Conservation (phyloP, 2,888 invertebrate species). For the Campoletis raptor region DNA sequence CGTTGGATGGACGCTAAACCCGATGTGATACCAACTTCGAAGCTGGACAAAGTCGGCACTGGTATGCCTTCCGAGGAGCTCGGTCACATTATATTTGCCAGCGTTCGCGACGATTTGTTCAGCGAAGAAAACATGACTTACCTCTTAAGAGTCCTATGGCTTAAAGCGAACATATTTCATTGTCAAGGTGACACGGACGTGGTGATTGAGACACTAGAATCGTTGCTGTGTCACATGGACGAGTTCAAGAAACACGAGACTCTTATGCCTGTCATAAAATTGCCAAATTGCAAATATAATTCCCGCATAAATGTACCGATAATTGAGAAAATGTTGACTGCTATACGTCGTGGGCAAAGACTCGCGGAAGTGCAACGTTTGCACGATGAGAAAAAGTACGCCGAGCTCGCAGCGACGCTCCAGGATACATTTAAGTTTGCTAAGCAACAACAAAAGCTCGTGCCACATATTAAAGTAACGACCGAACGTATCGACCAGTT, state of each 20-base stretch:
- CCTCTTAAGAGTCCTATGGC: constrained; percentile 86
- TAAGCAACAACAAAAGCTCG: constrained; percentile 79
- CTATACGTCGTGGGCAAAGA: constrained; percentile 86
- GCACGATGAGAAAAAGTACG: constrained; percentile 88
- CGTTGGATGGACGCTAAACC: constrained; percentile 80
- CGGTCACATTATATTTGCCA: constrained; percentile 85
- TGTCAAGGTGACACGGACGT: constrained; percentile 86
- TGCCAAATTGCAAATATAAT: constrained; percentile 87
- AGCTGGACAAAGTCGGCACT: constrained; percentile 79
- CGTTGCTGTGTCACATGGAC: constrained; percentile 78
- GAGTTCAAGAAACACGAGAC: constrained; percentile 76
- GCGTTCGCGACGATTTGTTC: constrained; percentile 84
- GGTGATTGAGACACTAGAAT: constrained; percentile 86
- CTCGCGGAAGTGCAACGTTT: constrained; percentile 89
- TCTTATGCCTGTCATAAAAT: constrained; percentile 81
- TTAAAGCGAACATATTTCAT: constrained; percentile 86
- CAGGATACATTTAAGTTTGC: constrained; percentile 89
- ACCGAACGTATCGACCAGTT: constrained; percentile 86
- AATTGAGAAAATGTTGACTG: constrained; percentile 85
- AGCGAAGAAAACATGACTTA: constrained; percentile 84
- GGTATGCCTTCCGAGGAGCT: constrained; percentile 85
- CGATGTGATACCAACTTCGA: constrained; percentile 76
- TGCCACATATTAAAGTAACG: constrained; percentile 75
- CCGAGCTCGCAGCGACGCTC: constrained; percentile 89
- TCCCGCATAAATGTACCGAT: constrained; percentile 85